Evolutionary conservation across 1,140 invertebrate species (phyloP).

Genomic region (Rhagoletis zephyria): DNA sequence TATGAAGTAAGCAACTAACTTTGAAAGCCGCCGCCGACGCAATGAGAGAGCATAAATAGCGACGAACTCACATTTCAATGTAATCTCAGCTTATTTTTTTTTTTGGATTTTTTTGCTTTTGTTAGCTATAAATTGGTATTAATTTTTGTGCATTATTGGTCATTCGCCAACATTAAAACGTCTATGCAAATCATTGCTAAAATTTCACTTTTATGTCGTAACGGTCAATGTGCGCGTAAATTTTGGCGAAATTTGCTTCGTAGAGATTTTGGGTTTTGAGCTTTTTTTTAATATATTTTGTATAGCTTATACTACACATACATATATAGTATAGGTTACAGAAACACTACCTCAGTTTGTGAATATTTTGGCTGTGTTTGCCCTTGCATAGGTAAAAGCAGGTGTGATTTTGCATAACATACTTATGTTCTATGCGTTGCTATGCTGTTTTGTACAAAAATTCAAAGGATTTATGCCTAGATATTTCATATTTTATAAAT

Average conservation of each 20-base stretch:
- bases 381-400: too few relatives aligned
- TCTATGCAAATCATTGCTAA: background rate
- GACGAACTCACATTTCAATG: background rate
- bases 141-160: conserved; percentile 36
- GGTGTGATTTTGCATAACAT: too few relatives aligned
- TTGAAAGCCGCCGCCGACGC: background rate
- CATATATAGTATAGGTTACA: too few relatives aligned
- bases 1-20: background rate
- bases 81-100: background rate
- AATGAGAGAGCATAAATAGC: background rate
- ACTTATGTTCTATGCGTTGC: too few relatives aligned
- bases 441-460: too few relatives aligned
- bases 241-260: background rate
- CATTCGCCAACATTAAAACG: background rate
- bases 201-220: conserved; percentile 37
- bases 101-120: background rate
- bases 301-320: too few relatives aligned
- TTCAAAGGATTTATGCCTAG: too few relatives aligned
- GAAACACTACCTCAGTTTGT: too few relatives aligned
- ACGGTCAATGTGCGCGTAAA: background rate
- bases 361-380: too few relatives aligned
- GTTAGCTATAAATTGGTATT: conserved; percentile 1
- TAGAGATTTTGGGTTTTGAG: background rate
- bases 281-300: background rate
- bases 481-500: too few relatives aligned